Conservation (phyloP, 1,140 invertebrate species). For the Drosophila tropicalis region DNA sequence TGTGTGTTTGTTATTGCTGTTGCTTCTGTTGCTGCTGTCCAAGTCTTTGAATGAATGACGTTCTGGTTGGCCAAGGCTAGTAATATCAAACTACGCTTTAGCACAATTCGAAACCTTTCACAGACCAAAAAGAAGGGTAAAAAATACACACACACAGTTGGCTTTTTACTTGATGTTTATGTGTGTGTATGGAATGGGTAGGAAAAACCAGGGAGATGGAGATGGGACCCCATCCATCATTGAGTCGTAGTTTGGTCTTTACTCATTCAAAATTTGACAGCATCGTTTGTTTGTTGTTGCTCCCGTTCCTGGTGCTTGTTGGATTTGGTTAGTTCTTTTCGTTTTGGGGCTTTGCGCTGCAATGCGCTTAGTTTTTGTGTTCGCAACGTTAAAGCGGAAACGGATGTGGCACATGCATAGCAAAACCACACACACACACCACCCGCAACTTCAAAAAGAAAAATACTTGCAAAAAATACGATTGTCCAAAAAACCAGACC, state of each 20-base stretch:
- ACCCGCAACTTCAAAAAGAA: constrained; percentile 38
- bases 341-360: constrained; percentile 23
- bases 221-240: constrained; percentile 63
- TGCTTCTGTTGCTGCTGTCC: constrained; percentile 19
- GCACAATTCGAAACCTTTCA: constrained; percentile 36
- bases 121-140: constrained; percentile 25
- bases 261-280: constrained; percentile 82
- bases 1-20: constrained; percentile 12
- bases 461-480: constrained; percentile 1
- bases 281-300: constrained; percentile 74
- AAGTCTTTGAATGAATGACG: constrained; percentile 58
- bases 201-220: not conserved
- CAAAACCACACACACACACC: constrained; percentile 57
- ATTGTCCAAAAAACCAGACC: not conserved
- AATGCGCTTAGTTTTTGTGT: constrained; percentile 51
- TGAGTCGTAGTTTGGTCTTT: constrained; percentile 77
- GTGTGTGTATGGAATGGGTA: constrained; percentile 27
- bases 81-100: constrained; percentile 62
- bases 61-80: constrained; percentile 51
- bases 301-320: constrained; percentile 12
- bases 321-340: constrained; percentile 25
- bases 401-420: constrained; percentile 76
- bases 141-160: constrained; percentile 37
- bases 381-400: constrained; percentile 61
- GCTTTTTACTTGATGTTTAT: constrained; percentile 25